Base-by-base conservation (phyloP, 2,888 invertebrate genomes). In the Pristionchus mayeri region DNA sequence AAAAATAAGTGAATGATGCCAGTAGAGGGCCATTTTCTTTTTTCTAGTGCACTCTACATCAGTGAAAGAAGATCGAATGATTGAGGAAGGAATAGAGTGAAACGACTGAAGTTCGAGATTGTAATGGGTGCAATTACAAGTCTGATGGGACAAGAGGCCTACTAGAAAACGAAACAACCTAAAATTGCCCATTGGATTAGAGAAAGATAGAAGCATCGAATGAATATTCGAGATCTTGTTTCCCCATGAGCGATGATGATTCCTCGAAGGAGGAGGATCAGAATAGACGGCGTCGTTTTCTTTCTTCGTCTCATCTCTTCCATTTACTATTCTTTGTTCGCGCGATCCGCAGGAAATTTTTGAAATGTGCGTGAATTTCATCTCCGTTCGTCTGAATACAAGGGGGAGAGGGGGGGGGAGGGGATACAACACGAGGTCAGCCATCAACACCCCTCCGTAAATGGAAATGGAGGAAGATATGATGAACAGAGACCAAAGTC, bases 281-380 rank as follows among this genome's bases (percentile, higher is more conserved):
- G 54, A 54, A 16, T 16, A n/a, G 21, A 44, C 16, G 13, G 24
- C n/a, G 37, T 24, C 9, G 18, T 44, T 44, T 40, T 44, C 40
- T 44, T 21, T 44, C 71, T 67, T 71, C 40, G 9, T 24, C 44
- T 71, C 71, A n/a, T 44, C 40, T 71, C 40, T 24, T 44, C 71
- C 71, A 40, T 40, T 67, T 67, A 37, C 67, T 67, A 67, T 44
- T 71, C 71, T 71, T 71, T 71, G 71, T 71, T 71, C 71, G 60
- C 18, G 67, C 34, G 37, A 7, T 21, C 34, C 37, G 24, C 40
- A n/a, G 40, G 27, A 18, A 44, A 71, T 37, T 71, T 44, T 24
- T 34, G 40, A 30, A 71, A 71, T 21, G 71, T 71, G 71, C 24
- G 71, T n/a, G 40, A 71, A 71, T 44, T 71, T 24, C 40, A 71